Evolutionary conservation across 1,140 invertebrate species (phyloP).

Genomic region (Vanessa atalanta): DNA sequence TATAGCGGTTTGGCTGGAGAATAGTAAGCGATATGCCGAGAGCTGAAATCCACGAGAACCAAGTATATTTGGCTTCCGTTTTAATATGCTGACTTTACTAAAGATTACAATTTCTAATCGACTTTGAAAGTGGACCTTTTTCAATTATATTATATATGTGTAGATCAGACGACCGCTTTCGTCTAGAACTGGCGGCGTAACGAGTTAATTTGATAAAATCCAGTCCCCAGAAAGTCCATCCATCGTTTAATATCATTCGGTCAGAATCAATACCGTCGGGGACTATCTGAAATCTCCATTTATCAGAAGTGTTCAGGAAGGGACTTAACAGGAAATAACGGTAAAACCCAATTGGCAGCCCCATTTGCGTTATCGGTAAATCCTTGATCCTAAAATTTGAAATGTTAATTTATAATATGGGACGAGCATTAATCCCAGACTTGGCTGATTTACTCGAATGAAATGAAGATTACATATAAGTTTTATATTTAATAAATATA

Average conservation of each 20-base stretch:
- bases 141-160: background rate
- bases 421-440: slow-evolving; percentile 21
- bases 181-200: background rate
- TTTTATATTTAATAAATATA: background rate
- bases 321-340: slow-evolving; percentile 33
- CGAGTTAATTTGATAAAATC: background rate
- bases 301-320: slow-evolving; percentile 25
- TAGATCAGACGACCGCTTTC: background rate
- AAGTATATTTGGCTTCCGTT: no score
- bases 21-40: no score
- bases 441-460: background rate
- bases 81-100: no score
- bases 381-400: slow-evolving; percentile 30
- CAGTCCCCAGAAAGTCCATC: background rate
- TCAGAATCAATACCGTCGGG: slow-evolving; percentile 5
- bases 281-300: slow-evolving; percentile 32
- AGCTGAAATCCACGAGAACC: no score
- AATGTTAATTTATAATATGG: slow-evolving; percentile 39
- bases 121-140: no score
- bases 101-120: no score
- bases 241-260: background rate
- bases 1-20: no score
- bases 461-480: background rate
- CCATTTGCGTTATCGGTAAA: slow-evolving; percentile 34
- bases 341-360: slow-evolving; percentile 35